These are phyloP conservation scores for Sapayoa aenigma DNA, from an alignment of 2,113 vertebrate species.

Conservation along the genomic window DNA sequence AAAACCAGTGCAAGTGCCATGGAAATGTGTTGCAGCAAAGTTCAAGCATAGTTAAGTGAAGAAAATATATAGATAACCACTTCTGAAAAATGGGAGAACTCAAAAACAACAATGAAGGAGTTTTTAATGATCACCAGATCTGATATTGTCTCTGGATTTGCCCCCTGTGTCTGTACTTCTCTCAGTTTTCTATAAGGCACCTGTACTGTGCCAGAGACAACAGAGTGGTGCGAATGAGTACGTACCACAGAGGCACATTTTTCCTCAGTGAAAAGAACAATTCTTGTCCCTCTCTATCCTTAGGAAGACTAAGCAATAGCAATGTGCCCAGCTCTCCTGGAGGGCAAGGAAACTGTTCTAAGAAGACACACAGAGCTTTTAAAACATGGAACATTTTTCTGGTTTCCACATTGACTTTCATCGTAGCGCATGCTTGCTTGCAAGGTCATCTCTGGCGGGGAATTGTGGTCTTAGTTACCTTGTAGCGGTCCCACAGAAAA, in stretches of 20 bases:
- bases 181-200: not conserved
- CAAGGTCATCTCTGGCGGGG: not conserved
- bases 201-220: not conserved
- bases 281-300: not conserved
- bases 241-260: rapidly evolving
- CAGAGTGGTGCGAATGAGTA: not conserved
- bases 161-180: not conserved
- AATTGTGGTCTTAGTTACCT: not conserved
- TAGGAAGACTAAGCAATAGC: not conserved
- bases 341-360: not conserved
- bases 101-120: not conserved
- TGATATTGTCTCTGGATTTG: not conserved
- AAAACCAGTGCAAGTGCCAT: not conserved
- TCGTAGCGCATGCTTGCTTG: rapidly evolving
- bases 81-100: not conserved
- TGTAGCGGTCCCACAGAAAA: rapidly evolving
- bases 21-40: not conserved
- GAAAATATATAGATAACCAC: not conserved
- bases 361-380: not conserved
- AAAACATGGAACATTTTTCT: rapidly evolving
- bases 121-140: not conserved
- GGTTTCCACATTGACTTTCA: not conserved
- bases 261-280: not conserved
- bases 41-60: not conserved
- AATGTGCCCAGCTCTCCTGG: not conserved